phyloP scores from a whole-genome alignment of 2,797 vertebrate species.

The Pseudochirops corinnae region DNA sequence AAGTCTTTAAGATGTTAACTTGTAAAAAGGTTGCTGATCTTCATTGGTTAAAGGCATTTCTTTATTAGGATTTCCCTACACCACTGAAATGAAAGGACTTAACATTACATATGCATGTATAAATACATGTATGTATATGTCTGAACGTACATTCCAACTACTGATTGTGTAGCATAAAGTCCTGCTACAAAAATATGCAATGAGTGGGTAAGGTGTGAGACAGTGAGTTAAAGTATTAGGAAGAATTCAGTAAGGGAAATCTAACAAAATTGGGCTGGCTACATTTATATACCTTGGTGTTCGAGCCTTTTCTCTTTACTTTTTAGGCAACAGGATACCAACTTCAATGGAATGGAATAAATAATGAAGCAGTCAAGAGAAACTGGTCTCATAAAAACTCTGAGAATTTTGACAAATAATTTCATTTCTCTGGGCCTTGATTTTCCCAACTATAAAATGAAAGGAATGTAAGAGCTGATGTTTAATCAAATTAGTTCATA shows the following conservation, averaged over 20 bases:
- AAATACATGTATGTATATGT: neutral
- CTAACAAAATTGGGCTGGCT: neutral
- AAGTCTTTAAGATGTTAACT: neutral
- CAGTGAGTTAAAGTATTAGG: neutral
- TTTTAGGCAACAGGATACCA: neutral
- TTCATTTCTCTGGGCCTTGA: neutral
- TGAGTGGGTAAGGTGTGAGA: neutral
- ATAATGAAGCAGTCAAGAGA: neutral
- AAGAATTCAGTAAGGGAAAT: neutral
- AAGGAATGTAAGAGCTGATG: neutral
- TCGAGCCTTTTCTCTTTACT: neutral
- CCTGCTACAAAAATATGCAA: neutral
- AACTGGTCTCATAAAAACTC: neutral
- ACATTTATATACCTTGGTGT: neutral
- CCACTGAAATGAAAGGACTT: neutral
- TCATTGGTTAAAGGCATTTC: neutral
- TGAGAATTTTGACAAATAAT: neutral
- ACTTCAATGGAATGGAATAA: neutral
- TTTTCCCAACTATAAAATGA: neutral
- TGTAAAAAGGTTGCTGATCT: neutral
- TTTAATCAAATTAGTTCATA: neutral
- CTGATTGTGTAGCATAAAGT: neutral
- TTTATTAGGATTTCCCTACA: neutral
- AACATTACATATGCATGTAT: neutral
- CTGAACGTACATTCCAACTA: neutral